Percentiles rank a stretch among this genome's conserved stretches.
Conservation (phyloP, 1,140 invertebrate species). For the Tyrophagus putrescentiae region DNA sequence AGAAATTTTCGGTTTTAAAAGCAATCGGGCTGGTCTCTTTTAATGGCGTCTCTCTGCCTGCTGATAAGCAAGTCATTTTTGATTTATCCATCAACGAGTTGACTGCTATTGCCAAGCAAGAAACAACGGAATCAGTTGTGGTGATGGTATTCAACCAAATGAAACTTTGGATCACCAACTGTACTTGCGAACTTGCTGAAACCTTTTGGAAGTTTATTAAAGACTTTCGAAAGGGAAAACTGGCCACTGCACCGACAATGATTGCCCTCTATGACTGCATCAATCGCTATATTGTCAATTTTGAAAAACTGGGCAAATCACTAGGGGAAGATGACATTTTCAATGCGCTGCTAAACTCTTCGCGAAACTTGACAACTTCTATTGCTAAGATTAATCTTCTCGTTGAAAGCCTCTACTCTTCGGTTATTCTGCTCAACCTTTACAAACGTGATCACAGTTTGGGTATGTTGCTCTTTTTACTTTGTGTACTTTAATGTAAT, state of each 20-base stretch:
- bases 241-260: constrained; percentile 55
- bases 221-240: constrained; percentile 53
- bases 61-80: constrained; percentile 41
- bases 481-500: not conserved
- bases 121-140: constrained; percentile 82
- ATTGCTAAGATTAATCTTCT: constrained; percentile 42
- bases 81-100: constrained; percentile 49
- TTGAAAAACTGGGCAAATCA: constrained; percentile 40
- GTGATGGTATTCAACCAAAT: constrained; percentile 63
- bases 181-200: constrained; percentile 49
- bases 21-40: constrained; percentile 63
- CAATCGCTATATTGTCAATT: constrained; percentile 28
- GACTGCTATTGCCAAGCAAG: constrained; percentile 61
- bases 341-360: constrained; percentile 45
- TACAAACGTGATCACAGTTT: constrained; percentile 37
- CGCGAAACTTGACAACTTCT: constrained; percentile 52
- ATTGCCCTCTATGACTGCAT: constrained; percentile 61
- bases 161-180: constrained; percentile 56
- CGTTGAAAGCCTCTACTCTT: constrained; percentile 60
- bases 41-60: constrained; percentile 47
- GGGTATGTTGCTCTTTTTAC: constrained; percentile 27
- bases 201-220: constrained; percentile 58
- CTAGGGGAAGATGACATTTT: constrained; percentile 38
- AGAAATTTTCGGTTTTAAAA: constrained; percentile 73
- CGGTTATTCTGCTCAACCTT: constrained; percentile 53